Conservation (phyloP, 35 echinoderm and acorn worm genomes). For the Stichopus chloronotus region DNA sequence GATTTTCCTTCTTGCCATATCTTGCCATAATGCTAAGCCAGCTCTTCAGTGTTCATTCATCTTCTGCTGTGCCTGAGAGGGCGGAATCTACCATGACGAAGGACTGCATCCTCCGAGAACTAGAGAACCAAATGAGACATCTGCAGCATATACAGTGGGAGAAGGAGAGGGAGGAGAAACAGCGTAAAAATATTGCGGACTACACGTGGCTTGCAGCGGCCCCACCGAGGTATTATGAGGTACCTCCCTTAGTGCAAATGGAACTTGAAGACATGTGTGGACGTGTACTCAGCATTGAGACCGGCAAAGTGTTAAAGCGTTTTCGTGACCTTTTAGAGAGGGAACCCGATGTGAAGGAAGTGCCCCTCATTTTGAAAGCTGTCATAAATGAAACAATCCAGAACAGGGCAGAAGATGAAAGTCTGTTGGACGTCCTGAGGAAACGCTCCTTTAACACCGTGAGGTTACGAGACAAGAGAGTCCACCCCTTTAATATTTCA, state of each 20-base stretch:
- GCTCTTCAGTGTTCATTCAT: slow-evolving; percentile 14
- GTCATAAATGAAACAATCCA: slow-evolving; percentile 84
- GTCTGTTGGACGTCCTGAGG: slow-evolving; percentile 63
- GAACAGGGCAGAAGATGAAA: slow-evolving; percentile 76
- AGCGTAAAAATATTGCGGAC: slow-evolving; percentile 68
- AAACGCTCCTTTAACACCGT: slow-evolving; percentile 76
- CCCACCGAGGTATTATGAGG: slow-evolving; percentile 80
- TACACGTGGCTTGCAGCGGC: slow-evolving; percentile 91
- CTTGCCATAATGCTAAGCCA: slow-evolving; percentile 60
- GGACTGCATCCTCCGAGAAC: slow-evolving; percentile 82
- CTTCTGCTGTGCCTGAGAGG: slow-evolving; percentile 62
- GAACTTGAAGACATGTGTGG: slow-evolving; percentile 86
- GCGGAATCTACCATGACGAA: slow-evolving; percentile 65
- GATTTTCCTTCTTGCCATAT: slow-evolving; percentile 11
- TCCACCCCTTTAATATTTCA: slow-evolving; percentile 75
- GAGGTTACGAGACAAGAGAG: slow-evolving; percentile 65
- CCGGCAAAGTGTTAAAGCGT: slow-evolving; percentile 68
- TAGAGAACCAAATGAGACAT: slow-evolving; percentile 81
- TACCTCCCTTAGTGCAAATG: slow-evolving; percentile 74
- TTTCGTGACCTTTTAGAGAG: slow-evolving; percentile 76
- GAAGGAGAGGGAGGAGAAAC: slow-evolving; percentile 74
- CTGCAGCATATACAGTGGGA: slow-evolving; percentile 71
- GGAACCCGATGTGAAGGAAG: slow-evolving; percentile 78
- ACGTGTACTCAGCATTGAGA: slow-evolving; percentile 67
- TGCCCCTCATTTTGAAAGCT: slow-evolving; percentile 78